These are phyloP conservation scores for Copidosoma aretas DNA, from an alignment of 2,888 invertebrate genomes.

Conservation along the genomic window DNA sequence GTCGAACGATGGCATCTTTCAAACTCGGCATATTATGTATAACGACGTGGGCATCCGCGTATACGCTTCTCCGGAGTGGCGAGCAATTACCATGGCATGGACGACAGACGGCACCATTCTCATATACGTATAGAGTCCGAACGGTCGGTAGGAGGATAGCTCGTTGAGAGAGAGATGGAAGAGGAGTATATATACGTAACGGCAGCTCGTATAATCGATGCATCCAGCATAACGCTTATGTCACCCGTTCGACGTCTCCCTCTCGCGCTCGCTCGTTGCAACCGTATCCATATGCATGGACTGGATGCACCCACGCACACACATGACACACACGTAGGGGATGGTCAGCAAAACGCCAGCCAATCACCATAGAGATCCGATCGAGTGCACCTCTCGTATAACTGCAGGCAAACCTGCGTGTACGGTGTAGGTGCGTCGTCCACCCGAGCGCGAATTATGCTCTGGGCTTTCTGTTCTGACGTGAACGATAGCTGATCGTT, in stretches of 20 bases:
- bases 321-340: background rate
- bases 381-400: conserved; percentile 48
- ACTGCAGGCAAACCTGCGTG: conserved; percentile 32
- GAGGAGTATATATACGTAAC: conserved; percentile 24
- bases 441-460: background rate
- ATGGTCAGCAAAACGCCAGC: conserved; percentile 45
- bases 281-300: conserved; percentile 15
- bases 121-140: too few relatives aligned
- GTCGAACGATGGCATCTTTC: conserved; percentile 11
- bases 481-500: background rate
- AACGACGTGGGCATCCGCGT: background rate
- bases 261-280: background rate
- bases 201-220: conserved; percentile 38
- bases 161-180: background rate
- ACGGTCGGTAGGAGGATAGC: background rate
- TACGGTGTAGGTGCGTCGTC: conserved; percentile 11
- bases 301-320: too few relatives aligned
- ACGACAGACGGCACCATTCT: background rate
- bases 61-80: conserved; percentile 15
- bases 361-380: conserved; percentile 54
- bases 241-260: conserved; percentile 15
- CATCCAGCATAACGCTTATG: conserved; percentile 35
- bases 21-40: too few relatives aligned
- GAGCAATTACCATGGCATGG: conserved; percentile 30
- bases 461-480: background rate